phyloP scores from a whole-genome alignment of 2,888 invertebrate genomes.

The Neocrepidodera transversa region DNA sequence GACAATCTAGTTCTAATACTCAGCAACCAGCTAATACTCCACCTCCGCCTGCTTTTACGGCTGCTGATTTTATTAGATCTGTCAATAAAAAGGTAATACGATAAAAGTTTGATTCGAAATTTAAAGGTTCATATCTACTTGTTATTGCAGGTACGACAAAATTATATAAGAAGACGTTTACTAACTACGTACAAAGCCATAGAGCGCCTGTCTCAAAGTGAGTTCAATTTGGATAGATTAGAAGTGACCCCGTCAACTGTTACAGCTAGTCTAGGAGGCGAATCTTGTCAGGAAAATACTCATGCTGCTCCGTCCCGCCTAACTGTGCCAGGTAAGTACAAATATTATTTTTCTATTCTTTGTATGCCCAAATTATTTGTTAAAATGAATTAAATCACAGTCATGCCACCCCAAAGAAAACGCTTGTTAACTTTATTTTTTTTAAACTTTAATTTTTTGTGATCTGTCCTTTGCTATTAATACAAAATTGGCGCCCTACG shows the following conservation, averaged over 20 bases:
- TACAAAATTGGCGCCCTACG: no score
- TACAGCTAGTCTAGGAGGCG: constrained; percentile 51
- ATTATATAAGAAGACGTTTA: constrained; percentile 79
- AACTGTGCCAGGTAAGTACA: constrained; percentile 56
- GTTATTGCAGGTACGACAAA: constrained; percentile 72
- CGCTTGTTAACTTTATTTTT: no score
- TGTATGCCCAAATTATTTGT: no score
- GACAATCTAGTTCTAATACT: constrained; percentile 55
- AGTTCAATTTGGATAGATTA: constrained; percentile 79
- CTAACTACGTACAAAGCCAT: constrained; percentile 82
- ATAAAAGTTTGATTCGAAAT: no score
- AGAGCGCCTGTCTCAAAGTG: constrained; percentile 83
- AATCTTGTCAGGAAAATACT: constrained; percentile 33
- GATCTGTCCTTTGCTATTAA: no score
- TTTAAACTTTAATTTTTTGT: no score
- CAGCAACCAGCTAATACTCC: constrained; percentile 53
- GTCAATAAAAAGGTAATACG: constrained; percentile 85
- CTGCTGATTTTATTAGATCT: constrained; percentile 74
- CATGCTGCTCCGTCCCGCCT: constrained; percentile 56
- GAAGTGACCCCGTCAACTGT: constrained; percentile 69
- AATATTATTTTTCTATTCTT: no score
- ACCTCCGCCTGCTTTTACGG: constrained; percentile 67
- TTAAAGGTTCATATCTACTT: background rate
- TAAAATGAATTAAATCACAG: no score
- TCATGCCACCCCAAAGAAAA: no score